Evolutionary conservation across 1,140 invertebrate genomes (phyloP).

Genomic region (Carposina sasakii): DNA sequence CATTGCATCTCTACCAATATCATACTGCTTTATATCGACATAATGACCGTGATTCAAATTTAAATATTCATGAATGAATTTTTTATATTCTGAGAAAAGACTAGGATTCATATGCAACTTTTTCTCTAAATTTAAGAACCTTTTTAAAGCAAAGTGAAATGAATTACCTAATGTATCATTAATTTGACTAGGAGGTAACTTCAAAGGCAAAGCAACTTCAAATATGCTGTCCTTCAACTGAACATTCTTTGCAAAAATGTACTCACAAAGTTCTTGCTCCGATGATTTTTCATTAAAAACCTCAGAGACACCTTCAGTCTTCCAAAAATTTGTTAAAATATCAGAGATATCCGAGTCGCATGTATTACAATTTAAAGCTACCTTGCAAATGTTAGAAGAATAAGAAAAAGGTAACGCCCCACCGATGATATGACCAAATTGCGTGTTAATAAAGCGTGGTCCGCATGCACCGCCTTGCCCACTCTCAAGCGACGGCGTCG

Average conservation of each 20-base stretch:
- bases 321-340: background rate
- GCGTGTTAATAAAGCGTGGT: background rate
- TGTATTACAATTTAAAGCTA: background rate
- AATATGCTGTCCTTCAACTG: background rate
- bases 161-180: no score
- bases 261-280: background rate
- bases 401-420: background rate
- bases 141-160: no score
- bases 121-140: no score
- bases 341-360: background rate
- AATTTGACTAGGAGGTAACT: background rate
- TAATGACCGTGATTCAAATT: no score
- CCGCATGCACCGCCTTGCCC: no score
- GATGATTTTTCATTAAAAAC: background rate
- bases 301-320: background rate
- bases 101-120: slow-evolving; percentile 1
- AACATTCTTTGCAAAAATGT: background rate
- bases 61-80: no score
- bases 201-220: background rate
- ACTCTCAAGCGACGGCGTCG: background rate
- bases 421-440: background rate
- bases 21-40: no score
- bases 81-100: no score
- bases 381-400: background rate
- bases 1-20: no score